phyloP scores from a whole-genome alignment of 2,797 vertebrate genomes.

The Centroberyx gerrardi region DNA sequence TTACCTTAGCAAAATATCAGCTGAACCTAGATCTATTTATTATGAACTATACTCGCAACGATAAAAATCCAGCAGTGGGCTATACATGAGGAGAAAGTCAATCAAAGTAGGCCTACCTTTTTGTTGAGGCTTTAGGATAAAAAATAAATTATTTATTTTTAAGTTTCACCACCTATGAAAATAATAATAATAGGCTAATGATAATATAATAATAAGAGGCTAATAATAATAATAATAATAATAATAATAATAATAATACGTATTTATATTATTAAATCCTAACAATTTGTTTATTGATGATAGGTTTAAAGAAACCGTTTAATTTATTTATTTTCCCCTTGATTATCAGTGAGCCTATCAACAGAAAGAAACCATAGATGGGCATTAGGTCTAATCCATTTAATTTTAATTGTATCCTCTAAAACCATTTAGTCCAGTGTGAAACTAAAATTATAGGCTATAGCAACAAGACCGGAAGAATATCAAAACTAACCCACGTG shows the following conservation, averaged over 20 bases:
- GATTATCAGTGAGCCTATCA: conserved; percentile 20
- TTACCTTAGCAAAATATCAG: conserved; percentile 83
- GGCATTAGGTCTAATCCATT: background rate
- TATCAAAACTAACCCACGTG: conserved; percentile 92
- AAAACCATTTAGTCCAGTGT: conserved; percentile 19
- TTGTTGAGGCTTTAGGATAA: too few species aligned
- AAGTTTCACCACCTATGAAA: background rate
- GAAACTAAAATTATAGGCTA: conserved; percentile 54
- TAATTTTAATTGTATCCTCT: conserved; percentile 35
- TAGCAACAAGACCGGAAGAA: conserved; percentile 56
- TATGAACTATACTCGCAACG: conserved; percentile 77
- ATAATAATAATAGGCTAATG: conserved; percentile 5
- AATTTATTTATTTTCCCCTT: background rate
- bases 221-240: background rate
- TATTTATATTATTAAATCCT: background rate
- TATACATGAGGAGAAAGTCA: conserved; percentile 36
- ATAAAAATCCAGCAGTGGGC: conserved; percentile 32
- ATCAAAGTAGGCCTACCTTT: background rate
- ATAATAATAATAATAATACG: background rate
- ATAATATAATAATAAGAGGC: background rate
- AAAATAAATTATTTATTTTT: too few species aligned
- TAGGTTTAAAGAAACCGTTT: background rate
- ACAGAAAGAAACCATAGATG: background rate
- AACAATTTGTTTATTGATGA: conserved; percentile 4
- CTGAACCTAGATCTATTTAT: conserved; percentile 82